A percentile compares a stretch with the other conserved stretches of the same genome.
Evolutionary conservation across 2,888 invertebrate genomes (phyloP).

Genomic region (Argyresthia goedartella): DNA sequence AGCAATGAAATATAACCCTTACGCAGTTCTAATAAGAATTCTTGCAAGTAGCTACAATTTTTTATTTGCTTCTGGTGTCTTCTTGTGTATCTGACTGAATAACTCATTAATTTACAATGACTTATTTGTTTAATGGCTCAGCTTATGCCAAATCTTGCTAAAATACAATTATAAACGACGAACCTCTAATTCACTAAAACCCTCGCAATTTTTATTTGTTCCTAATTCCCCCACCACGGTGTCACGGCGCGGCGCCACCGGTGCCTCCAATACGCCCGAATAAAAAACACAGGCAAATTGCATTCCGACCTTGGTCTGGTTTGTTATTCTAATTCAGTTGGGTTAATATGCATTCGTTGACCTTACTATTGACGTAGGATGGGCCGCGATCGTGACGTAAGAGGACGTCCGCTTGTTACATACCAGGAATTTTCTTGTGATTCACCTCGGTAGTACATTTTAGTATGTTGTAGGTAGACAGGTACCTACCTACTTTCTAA

Average conservation of each 20-base stretch:
- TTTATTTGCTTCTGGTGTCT: too few species aligned
- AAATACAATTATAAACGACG: too few species aligned
- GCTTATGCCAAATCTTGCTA: too few species aligned
- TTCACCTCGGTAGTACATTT: background rate
- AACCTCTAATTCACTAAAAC: too few species aligned
- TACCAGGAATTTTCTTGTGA: background rate
- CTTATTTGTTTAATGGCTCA: too few species aligned
- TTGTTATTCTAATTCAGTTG: conserved; percentile 18
- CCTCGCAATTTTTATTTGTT: conserved; percentile 18
- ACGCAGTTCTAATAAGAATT: too few species aligned
- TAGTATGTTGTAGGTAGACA: background rate
- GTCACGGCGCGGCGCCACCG: conserved; percentile 15
- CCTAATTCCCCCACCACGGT: conserved; percentile 11
- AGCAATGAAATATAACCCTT: too few species aligned
- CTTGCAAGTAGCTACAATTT: too few species aligned
- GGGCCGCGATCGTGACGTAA: background rate
- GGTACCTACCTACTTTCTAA: too few species aligned
- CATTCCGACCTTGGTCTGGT: conserved; percentile 6
- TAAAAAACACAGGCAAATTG: background rate
- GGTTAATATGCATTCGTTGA: conserved; percentile 34
- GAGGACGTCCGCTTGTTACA: background rate
- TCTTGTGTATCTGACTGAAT: too few species aligned
- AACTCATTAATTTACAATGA: too few species aligned
- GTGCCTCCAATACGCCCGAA: conserved; percentile 20
- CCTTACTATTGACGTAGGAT: conserved; percentile 22